Evolutionary conservation across 2,888 invertebrate species (phyloP).

Genomic region (Papilio demoleus): DNA sequence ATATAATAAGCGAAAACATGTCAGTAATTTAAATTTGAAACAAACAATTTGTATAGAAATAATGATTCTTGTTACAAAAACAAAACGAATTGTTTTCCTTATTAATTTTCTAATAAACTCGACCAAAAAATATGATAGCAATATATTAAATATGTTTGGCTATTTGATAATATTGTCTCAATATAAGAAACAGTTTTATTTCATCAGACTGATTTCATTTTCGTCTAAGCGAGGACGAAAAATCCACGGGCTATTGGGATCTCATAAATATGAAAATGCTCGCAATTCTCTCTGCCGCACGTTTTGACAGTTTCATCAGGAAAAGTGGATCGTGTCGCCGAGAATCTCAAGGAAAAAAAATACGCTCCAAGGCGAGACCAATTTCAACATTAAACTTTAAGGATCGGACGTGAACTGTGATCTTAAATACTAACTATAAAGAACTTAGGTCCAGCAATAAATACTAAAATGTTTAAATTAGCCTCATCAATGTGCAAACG

Average conservation of each 20-base stretch:
- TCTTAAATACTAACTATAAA: not conserved
- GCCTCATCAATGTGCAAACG: too few relatives aligned
- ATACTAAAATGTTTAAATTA: not conserved
- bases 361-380: not conserved
- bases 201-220: slow-evolving; percentile 22
- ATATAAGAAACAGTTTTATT: slow-evolving; percentile 28
- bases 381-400: slow-evolving; percentile 16
- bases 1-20: too few relatives aligned
- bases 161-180: slow-evolving; percentile 20
- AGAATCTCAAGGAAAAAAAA: slow-evolving; percentile 2
- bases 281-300: slow-evolving; percentile 33
- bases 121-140: not conserved
- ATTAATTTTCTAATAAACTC: too few relatives aligned
- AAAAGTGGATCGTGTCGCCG: slow-evolving; percentile 41
- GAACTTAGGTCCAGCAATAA: not conserved
- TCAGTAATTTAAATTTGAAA: too few relatives aligned
- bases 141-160: not conserved
- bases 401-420: not conserved
- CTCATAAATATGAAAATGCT: slow-evolving; percentile 38
- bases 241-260: slow-evolving; percentile 24
- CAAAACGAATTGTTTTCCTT: too few relatives aligned
- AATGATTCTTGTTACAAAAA: too few relatives aligned
- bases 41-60: too few relatives aligned
- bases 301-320: slow-evolving; percentile 45
- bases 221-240: slow-evolving; percentile 19